Evolutionary conservation across 2,113 vertebrate species (phyloP).

Genomic region (Struthio camelus): DNA sequence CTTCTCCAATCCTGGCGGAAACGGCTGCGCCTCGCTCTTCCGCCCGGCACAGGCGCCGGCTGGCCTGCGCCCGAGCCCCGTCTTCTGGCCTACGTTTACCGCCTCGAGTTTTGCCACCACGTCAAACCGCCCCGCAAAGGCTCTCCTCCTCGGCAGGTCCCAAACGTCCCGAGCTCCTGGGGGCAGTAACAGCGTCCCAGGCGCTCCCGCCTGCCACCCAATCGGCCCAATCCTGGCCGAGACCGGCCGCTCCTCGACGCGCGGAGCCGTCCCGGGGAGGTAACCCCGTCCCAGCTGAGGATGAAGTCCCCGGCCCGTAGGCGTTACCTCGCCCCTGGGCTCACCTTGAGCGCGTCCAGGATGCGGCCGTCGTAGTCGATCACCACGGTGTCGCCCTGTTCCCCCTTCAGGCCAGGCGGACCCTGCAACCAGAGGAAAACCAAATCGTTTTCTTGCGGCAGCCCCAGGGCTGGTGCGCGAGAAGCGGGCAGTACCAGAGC

Average conservation of each 20-base stretch:
- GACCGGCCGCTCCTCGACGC: no score
- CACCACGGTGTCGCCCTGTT: slow-evolving; percentile 84
- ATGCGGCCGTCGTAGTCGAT: slow-evolving; percentile 92
- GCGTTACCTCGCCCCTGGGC: rapidly evolving
- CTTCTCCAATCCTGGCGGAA: neutral
- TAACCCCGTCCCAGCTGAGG: no score
- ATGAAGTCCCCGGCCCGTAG: no score
- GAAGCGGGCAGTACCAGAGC: neutral
- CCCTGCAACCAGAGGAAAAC: slow-evolving; percentile 55
- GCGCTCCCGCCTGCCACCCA: no score
- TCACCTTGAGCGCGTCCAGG: slow-evolving; percentile 90
- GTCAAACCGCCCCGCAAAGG: neutral
- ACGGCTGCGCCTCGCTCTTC: neutral
- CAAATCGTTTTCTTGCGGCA: neutral
- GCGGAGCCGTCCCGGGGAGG: no score
- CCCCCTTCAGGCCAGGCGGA: slow-evolving; percentile 78
- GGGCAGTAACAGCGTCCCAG: no score
- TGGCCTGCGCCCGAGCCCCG: no score
- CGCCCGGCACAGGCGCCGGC: no score
- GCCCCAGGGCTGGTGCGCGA: neutral
- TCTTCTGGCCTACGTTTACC: neutral
- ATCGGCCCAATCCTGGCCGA: no score
- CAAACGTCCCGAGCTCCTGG: no score
- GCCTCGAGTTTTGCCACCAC: rapidly evolving
- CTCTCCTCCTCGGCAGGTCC: neutral